phyloP scores from a whole-genome alignment of 2,113 vertebrate species.

The Urocynchramus pylzowi region DNA sequence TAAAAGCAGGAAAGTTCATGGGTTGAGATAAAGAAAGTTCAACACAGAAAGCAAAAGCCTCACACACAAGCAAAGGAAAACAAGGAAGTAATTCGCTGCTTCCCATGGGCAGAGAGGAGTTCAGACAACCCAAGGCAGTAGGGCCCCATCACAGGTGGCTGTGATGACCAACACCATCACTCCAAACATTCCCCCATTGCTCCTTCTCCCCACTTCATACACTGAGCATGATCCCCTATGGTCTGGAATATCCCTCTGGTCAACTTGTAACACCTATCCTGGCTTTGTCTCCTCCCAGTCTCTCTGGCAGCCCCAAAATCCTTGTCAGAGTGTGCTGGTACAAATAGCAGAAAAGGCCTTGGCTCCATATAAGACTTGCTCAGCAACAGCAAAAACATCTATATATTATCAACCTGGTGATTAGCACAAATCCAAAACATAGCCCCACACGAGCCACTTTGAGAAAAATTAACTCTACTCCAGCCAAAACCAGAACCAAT shows the following conservation, averaged over 20 bases:
- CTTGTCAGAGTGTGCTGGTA: neutral
- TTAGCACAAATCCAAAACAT: neutral
- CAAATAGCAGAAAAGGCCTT: neutral
- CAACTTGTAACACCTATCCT: neutral
- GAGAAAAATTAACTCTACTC: neutral
- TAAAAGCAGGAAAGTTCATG: neutral
- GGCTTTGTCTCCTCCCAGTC: neutral
- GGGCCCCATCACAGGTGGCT: neutral
- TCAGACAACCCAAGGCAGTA: neutral
- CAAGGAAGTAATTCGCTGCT: neutral
- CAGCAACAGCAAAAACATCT: neutral
- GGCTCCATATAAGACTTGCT: neutral
- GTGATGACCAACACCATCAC: neutral
- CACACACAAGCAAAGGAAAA: neutral
- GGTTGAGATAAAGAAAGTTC: neutral
- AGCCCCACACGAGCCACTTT: neutral
- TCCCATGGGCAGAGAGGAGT: neutral
- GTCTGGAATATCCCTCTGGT: neutral
- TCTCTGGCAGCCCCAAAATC: neutral
- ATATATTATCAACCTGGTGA: rapidly evolving
- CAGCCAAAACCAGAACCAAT: neutral
- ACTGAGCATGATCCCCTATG: neutral
- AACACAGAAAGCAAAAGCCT: neutral
- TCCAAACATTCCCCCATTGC: neutral
- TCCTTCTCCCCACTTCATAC: neutral